Conservation (phyloP, 64 coral and sea anemone genomes). For the Exaiptasia diaphana region DNA sequence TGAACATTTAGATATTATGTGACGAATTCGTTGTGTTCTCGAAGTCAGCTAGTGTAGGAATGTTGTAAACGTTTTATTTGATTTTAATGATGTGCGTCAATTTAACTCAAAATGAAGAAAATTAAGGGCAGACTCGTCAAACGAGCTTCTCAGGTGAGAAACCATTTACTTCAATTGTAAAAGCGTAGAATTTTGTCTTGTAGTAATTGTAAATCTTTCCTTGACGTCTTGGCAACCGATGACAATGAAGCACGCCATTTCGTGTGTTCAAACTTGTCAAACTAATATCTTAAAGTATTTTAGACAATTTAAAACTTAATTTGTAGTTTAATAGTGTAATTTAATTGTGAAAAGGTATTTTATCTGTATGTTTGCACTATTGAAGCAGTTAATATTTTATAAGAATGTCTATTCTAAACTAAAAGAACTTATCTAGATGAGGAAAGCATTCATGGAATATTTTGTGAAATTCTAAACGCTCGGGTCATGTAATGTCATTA, state of each 20-base stretch:
- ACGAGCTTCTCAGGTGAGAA: conserved; percentile 40
- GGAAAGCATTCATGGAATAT: no score
- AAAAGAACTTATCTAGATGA: no score
- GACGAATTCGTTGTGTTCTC: conserved; percentile 13
- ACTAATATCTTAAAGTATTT: not conserved
- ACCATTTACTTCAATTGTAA: not conserved
- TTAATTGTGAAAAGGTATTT: no score
- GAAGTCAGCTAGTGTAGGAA: not conserved
- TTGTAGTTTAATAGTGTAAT: not conserved
- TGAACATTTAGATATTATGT: not conserved
- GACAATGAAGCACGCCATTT: no score
- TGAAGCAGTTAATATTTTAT: no score
- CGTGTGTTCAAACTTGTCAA: not conserved
- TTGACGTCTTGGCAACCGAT: not conserved
- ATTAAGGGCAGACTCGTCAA: conserved; percentile 53
- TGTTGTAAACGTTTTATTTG: not conserved
- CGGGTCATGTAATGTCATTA: no score
- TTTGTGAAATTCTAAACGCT: no score
- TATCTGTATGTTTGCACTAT: no score
- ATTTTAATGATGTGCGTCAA: not conserved
- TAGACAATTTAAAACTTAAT: not conserved
- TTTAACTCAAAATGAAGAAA: conserved; percentile 31
- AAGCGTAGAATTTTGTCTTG: not conserved
- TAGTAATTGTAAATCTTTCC: not conserved
- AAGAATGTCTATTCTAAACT: no score